Conservation (phyloP, 2,888 invertebrate species). For the Macaria liturata region DNA sequence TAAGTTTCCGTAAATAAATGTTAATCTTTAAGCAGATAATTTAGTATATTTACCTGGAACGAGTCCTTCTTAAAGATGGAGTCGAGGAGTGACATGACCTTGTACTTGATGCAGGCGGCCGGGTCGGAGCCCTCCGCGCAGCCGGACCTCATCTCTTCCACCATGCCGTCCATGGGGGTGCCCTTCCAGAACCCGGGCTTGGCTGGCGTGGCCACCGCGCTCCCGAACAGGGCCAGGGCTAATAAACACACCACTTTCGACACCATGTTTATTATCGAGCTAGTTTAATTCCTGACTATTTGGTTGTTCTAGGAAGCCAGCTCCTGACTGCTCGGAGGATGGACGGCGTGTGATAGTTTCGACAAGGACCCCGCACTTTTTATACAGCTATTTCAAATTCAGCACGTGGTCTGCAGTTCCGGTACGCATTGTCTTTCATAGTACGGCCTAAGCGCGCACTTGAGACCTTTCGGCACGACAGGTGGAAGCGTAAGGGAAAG, state of each 20-base stretch:
- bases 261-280: slow-evolving; percentile 52
- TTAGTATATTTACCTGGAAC: slow-evolving; percentile 84
- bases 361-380: slow-evolving; percentile 75
- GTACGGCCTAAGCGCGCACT: slow-evolving; percentile 58
- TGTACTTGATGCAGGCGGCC: slow-evolving; percentile 92
- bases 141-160: slow-evolving; percentile 89
- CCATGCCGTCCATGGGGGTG: slow-evolving; percentile 87
- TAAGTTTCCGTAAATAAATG: too few species aligned
- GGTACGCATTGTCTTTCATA: slow-evolving; percentile 74
- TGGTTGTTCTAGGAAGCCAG: too few species aligned
- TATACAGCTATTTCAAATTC: slow-evolving; percentile 84
- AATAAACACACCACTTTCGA: slow-evolving; percentile 77
- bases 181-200: slow-evolving; percentile 88
- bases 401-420: slow-evolving; percentile 73
- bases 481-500: slow-evolving; percentile 77
- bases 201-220: slow-evolving; percentile 84
- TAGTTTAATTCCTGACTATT: too few species aligned
- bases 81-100: slow-evolving; percentile 90
- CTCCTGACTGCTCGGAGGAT: slow-evolving; percentile 49
- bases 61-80: slow-evolving; percentile 90
- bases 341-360: slow-evolving; percentile 75
- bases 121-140: slow-evolving; percentile 90
- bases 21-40: too few species aligned
- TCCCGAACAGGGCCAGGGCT: slow-evolving; percentile 81
- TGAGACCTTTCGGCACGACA: slow-evolving; percentile 64